These are phyloP conservation scores for Synergus laeviventris DNA, from an alignment of 2,888 invertebrate species.

Conservation along the genomic window DNA sequence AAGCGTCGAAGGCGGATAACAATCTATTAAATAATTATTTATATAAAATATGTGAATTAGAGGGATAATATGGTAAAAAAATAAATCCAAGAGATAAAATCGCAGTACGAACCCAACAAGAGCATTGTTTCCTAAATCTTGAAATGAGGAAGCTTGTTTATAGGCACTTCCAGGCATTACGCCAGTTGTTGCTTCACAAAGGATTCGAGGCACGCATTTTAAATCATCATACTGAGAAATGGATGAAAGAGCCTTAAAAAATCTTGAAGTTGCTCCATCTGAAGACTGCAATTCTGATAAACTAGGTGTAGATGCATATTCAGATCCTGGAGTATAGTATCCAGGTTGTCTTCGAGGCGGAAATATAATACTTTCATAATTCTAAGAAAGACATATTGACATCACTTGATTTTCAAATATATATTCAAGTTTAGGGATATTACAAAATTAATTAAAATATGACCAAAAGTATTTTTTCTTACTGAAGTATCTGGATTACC, in stretches of 20 bases:
- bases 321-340: not conserved
- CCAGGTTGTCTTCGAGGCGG: not conserved
- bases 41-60: not conserved
- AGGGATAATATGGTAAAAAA: too few relatives aligned
- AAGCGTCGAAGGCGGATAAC: constrained; percentile 77
- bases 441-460: too few relatives aligned
- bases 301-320: not conserved
- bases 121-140: constrained; percentile 70
- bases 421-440: too few relatives aligned
- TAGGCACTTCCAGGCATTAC: constrained; percentile 65
- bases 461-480: not conserved
- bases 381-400: not conserved
- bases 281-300: not conserved
- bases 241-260: constrained; percentile 78
- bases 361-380: not conserved
- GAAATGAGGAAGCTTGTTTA: constrained; percentile 62
- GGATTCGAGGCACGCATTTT: constrained; percentile 87
- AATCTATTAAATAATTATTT: constrained; percentile 75
- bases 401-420: not conserved
- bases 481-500: not conserved
- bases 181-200: constrained; percentile 84
- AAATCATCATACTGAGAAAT: constrained; percentile 85
- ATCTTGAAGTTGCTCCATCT: constrained; percentile 56
- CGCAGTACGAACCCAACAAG: constrained; percentile 79
- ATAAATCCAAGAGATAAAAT: too few relatives aligned